Base-by-base conservation (phyloP, 2,888 invertebrate genomes). In the Euzophera pinguis region DNA sequence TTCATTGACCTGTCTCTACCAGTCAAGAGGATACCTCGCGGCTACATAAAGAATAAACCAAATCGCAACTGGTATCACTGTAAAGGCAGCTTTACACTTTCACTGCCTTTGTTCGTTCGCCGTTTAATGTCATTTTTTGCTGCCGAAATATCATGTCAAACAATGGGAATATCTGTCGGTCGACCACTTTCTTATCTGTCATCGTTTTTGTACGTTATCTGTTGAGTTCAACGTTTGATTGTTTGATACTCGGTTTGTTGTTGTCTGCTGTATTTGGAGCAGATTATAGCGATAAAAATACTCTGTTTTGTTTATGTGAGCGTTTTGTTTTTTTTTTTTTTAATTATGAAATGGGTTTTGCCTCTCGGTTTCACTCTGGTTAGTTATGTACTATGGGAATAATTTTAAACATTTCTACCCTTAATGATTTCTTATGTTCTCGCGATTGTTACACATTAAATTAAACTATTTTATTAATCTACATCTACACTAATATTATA, bases 41-140 rank as follows among this genome's bases (percentile, higher is more conserved):
- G 45, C 10, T 16, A n/a, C 45, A 45, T 3, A 14, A 22, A 29
- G 38, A 54, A 51, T 42, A 48, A 37, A 42, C 42, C 47, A 47
- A 48, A 32, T 48, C 38, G 48, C 47, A 29, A 47, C 35, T 45
- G 38, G 34, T 52, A 53, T 48, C 43, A 35, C 49, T 53, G 41
- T 54, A 27, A 48, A 27, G 32, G 39, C 49, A 64, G 67, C 38
- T 37, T 50, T 74, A 67, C 72, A 80, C 86, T 85, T 85, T 85
- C 84, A 73, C 85, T 81, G 69, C 78, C 75, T 81, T 85, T 85
- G 85, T 85, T 81, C 69, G 65, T 47, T 45, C 47, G 54, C 58
- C 59, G 53, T 66, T 73, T 71, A 70, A 73, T 68, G 70, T 69
- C 70, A 74, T 62, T 81, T 81, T 84, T 81, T 79, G 69, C 65